phyloP scores from a whole-genome alignment of 2,888 invertebrate genomes.

The Yponomeuta sedellus region DNA sequence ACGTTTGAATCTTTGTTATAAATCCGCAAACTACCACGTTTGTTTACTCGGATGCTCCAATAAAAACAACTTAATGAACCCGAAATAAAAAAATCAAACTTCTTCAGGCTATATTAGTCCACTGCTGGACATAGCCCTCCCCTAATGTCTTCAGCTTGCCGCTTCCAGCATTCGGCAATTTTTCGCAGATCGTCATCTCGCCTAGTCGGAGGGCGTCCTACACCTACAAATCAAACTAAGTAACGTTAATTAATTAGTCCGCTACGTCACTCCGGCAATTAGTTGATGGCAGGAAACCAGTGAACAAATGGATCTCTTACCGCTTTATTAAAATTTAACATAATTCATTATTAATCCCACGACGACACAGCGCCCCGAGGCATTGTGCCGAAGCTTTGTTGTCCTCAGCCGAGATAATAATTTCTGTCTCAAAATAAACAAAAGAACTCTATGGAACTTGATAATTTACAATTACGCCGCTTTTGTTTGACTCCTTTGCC shows the following conservation, averaged over 20 bases:
- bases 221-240: neutral
- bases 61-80: neutral
- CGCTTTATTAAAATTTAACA: neutral
- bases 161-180: too few relatives aligned
- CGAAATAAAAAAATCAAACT: too few relatives aligned
- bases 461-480: neutral
- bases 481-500: neutral
- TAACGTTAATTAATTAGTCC: neutral
- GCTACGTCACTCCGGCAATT: neutral
- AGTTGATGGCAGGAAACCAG: neutral
- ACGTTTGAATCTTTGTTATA: too few relatives aligned
- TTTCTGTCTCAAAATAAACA: slow-evolving; percentile 4
- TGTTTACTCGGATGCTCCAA: too few relatives aligned
- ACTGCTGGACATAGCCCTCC: too few relatives aligned
- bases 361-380: neutral
- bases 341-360: slow-evolving; percentile 2
- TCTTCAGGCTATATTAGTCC: too few relatives aligned
- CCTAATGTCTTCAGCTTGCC: too few relatives aligned
- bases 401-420: slow-evolving; percentile 1
- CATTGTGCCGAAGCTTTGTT: neutral
- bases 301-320: neutral
- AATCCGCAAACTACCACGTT: too few relatives aligned
- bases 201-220: too few relatives aligned
- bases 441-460: slow-evolving; percentile 7
- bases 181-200: too few relatives aligned